Evolutionary conservation across 64 coral and sea anemone genomes (phyloP), one percentile per base, ranked within the genome.

Genomic region (Astreopora myriophthalma): DNA sequence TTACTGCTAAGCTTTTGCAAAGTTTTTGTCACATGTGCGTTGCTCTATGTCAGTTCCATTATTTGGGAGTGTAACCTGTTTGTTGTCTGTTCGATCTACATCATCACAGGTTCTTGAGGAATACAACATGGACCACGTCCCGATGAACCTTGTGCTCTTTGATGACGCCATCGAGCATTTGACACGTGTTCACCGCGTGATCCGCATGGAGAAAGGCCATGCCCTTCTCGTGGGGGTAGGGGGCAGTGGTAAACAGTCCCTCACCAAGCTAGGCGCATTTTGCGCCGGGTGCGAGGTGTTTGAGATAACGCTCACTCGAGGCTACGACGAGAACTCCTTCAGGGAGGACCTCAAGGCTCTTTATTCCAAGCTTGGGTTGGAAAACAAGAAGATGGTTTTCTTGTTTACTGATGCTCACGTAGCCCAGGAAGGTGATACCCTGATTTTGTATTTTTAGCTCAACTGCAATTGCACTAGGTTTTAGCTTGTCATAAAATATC

Each of bases 191-290:
- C 97, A 99, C 39, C 97, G 97, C 29, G 97, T 99, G 42, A 96
- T 99, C 79, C 97, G 97, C 48, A 99, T 99, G 97, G 94, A 95
- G 65, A 94, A 99, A 83, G 97, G 97, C 16, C 97, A 99, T 57
- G 97, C 97, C 27, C 86, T 99, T 2, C 88, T 99, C 0, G 97
- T 99, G 16, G 97, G 97, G 8, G 97, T 99, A 34, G 97, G 97
- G 9, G 97, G 97, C 6, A 99, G 97, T 38, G 97, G 97, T 26
- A 99, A 99, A 76, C 97, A 99, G 75, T 96, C 94, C 80, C 65
- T 99, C 5, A 99, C 97, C 52, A 90, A 87, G 37, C 75, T 99
- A 37, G 97, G 94, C 25, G 94, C 97, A 34, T 99, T 99, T 58
- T 87, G 94, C 7, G 97, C 97, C n/a, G 97, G 97, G 6, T 90